Percentiles rank a stretch among this genome's conserved stretches.
These are phyloP conservation scores for Oxyura jamaicensis DNA, from an alignment of 2,113 vertebrate species.

Conservation along the genomic window DNA sequence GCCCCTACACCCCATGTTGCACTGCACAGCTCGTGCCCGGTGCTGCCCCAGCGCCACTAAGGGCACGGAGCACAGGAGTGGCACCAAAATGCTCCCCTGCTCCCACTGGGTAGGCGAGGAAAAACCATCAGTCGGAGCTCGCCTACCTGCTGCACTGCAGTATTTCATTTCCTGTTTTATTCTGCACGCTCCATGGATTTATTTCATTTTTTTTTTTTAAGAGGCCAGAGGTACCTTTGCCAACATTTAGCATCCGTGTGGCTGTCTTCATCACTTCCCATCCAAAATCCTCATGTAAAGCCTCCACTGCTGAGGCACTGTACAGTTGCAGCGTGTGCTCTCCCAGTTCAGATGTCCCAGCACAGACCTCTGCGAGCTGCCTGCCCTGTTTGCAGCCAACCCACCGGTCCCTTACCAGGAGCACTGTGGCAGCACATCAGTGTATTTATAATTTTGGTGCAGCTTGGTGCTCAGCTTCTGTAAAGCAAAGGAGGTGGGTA, in stretches of 20 bases:
- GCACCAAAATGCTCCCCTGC: not conserved
- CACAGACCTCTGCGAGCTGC: rapidly evolving
- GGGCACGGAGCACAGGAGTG: rapidly evolving
- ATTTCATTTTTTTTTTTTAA: not conserved
- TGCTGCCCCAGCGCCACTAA: rapidly evolving
- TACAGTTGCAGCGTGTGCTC: rapidly evolving
- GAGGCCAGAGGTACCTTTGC: not conserved
- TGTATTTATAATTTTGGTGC: not conserved
- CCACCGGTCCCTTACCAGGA: not conserved
- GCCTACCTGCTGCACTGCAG: slow-evolving; percentile 18
- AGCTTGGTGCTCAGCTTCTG: not conserved
- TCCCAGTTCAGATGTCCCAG: rapidly evolving
- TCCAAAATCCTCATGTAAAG: not conserved
- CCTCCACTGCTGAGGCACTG: not conserved
- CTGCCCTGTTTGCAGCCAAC: not conserved
- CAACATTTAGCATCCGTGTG: rapidly evolving
- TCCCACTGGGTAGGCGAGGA: not conserved
- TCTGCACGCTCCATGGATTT: not conserved
- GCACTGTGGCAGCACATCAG: not conserved
- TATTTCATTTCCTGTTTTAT: not conserved
- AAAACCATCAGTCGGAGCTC: not conserved
- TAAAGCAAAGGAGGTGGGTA: not conserved
- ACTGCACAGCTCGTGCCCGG: not conserved
- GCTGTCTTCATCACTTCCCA: not conserved
- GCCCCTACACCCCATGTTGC: not conserved